Base-by-base conservation (phyloP, 1,140 invertebrate genomes). In the Colletes latitarsis region DNA sequence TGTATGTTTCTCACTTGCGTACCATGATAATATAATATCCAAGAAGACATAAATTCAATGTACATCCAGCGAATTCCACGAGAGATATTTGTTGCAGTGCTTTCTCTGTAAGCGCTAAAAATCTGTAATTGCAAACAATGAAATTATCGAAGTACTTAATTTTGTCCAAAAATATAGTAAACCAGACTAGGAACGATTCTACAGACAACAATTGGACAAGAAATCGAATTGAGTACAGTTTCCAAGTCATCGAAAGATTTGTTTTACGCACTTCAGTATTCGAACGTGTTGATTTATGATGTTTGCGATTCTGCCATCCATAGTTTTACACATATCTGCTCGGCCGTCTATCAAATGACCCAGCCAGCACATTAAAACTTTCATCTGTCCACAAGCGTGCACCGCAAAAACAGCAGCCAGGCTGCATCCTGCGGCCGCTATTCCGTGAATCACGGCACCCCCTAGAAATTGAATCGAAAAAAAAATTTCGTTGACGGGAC, bases 11-110 rank as follows among this genome's bases (percentile, higher is more conserved):
- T 30, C 12, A 52, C 6, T 4, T 30, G 63, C 60, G 30, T 84
- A 89, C 89, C 87, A 66, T 82, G n/a, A 91, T 85, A 41, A 82
- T 73, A 62, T 89, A 91, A 84, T 91, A 92, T 64, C 86, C 88
- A 5, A 90, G 66, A 6, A 90, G 81, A 55, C 91, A 91, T 39
- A 91, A 84, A 19, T 88, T 87, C 64, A 89, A 71, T 0, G 88
- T 91, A 41, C 89, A 89, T 9, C 90, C 89, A 0, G 89, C 41
- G 52, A 90, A 82, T 85, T 92, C 90, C 1, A 90, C 82, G 4
- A 91, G 69, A 64, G 87, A 88, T 70, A 91, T 83, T 71, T 87
- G 82, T 19, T 88, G 86, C 9, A 92, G 58, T 14, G 86, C 70
- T 19, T 80, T 69, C 58, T 90, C 88, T 5, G 83, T 83, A 0